Conservation (phyloP, 2,888 invertebrate genomes). For the Aquatica leii region DNA sequence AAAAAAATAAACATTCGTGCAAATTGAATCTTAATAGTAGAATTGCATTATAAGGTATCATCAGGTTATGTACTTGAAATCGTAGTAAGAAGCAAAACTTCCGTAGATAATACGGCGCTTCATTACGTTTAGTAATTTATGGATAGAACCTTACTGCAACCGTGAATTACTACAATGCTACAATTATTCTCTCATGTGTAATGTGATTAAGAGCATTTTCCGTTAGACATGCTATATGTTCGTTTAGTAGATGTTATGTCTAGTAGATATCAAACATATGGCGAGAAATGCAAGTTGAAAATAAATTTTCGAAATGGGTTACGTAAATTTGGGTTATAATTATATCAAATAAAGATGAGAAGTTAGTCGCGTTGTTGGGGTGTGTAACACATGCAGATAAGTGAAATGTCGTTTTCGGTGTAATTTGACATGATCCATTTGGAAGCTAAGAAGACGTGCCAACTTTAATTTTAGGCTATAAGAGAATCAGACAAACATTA, state of each 20-base stretch:
- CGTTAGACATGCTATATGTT: slow-evolving; percentile 36
- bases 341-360: slow-evolving; percentile 11
- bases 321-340: slow-evolving; percentile 4
- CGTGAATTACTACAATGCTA: slow-evolving; percentile 31
- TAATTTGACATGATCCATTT: slow-evolving; percentile 5
- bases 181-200: slow-evolving; percentile 31
- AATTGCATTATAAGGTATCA: slow-evolving; percentile 13
- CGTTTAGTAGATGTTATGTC: slow-evolving; percentile 32
- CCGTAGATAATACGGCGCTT: slow-evolving; percentile 25
- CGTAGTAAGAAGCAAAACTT: slow-evolving; percentile 17
- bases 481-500: no score
- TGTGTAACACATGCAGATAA: background rate
- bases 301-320: slow-evolving; percentile 9
- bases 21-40: no score
- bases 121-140: slow-evolving; percentile 31
- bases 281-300: slow-evolving; percentile 14
- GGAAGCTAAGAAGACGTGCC: background rate
- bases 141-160: slow-evolving; percentile 20
- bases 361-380: background rate
- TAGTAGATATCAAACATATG: slow-evolving; percentile 7
- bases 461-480: background rate
- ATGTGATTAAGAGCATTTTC: slow-evolving; percentile 34
- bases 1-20: no score
- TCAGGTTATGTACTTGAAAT: no score
- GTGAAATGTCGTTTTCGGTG: background rate